Base-by-base conservation (phyloP, 2,888 invertebrate species). In the Sarcophaga caerulescens region DNA sequence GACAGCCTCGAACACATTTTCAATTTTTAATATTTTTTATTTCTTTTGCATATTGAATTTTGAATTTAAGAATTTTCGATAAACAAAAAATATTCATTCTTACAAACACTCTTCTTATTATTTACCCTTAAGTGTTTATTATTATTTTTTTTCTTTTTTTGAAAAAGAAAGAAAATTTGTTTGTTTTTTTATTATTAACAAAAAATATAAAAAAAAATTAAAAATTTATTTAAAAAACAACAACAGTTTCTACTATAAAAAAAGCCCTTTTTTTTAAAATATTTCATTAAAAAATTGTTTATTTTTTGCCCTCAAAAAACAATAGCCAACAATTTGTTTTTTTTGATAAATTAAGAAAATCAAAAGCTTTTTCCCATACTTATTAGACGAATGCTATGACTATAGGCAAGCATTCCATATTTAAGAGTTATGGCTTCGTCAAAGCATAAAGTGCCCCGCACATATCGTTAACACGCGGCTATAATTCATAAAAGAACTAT, bases 391-490 rank as follows among this genome's bases (percentile, higher is more conserved):
- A 62, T 71, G 19, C 52, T 70, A 73, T 17, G 35, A 57, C 62
- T 35, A n/a, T n/a, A 19, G 44, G 45, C 44, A 57, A 74, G 45
- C 14, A 69, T 14, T 57, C 19, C 63, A 69, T 66, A 74, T 84
- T 69, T 74, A 74, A 77, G 68, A 85, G 77, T 85, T 78, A 84
- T 81, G 60, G 84, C 66, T 81, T 74, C 80, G 80, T 83, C 85
- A 86, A 70, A 73, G 57, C 74, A 52, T 44, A 69, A 77, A 77
- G 84, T 78, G 81, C 81, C 81, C 74, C 25, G 66, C 78, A 47
- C 82, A 84, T 78, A 86, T 81, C 78, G 84, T 81, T 84, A 84
- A 86, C 86, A 86, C 71, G 70, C 81, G 84, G 86, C 62, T 78
- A 78, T 86, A 84, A 86, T 75, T 86, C 81, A 81, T 78, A 62